A percentile compares a stretch with the other conserved stretches of the same genome.
phyloP scores from a whole-genome alignment of 2,888 invertebrate genomes.

The Suillia variegata region DNA sequence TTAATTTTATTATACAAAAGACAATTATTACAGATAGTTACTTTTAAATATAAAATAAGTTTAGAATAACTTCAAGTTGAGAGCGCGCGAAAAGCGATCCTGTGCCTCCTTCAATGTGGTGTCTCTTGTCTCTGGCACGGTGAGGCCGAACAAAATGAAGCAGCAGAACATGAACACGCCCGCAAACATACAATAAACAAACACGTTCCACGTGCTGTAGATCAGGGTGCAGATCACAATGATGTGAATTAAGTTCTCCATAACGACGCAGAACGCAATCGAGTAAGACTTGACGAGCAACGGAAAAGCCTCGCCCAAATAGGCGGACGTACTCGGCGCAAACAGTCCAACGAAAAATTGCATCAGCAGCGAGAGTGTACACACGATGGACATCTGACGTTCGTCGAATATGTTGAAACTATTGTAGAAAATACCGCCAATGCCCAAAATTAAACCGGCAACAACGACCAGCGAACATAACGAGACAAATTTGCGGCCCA shows the following conservation, averaged over 20 bases:
- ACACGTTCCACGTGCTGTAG: slow-evolving; percentile 2
- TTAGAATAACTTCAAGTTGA: slow-evolving; percentile 3
- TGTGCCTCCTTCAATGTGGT: slow-evolving; percentile 37
- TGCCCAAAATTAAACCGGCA: slow-evolving; percentile 38
- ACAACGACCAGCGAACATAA: slow-evolving; percentile 37
- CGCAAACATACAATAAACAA: slow-evolving; percentile 32
- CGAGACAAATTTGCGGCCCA: slow-evolving; percentile 39
- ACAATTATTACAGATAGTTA: too few relatives aligned
- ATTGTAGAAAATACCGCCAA: slow-evolving; percentile 33
- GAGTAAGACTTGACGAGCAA: slow-evolving; percentile 40
- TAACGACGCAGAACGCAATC: slow-evolving; percentile 38
- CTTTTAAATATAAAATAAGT: too few relatives aligned
- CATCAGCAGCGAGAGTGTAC: slow-evolving; percentile 34
- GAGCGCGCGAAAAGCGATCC: slow-evolving; percentile 30
- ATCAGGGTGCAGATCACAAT: slow-evolving; percentile 32
- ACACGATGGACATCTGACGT: slow-evolving; percentile 32
- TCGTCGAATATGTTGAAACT: background rate
- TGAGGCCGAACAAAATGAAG: slow-evolving; percentile 26
- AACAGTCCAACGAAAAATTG: slow-evolving; percentile 47
- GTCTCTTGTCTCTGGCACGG: slow-evolving; percentile 39
- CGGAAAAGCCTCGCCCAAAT: slow-evolving; percentile 50
- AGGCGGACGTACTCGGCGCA: slow-evolving; percentile 38
- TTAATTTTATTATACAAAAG: too few relatives aligned
- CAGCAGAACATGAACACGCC: slow-evolving; percentile 36
- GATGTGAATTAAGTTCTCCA: slow-evolving; percentile 44